These are phyloP conservation scores for Graphium colonna DNA, from an alignment of 2,888 invertebrate species.

Conservation along the genomic window DNA sequence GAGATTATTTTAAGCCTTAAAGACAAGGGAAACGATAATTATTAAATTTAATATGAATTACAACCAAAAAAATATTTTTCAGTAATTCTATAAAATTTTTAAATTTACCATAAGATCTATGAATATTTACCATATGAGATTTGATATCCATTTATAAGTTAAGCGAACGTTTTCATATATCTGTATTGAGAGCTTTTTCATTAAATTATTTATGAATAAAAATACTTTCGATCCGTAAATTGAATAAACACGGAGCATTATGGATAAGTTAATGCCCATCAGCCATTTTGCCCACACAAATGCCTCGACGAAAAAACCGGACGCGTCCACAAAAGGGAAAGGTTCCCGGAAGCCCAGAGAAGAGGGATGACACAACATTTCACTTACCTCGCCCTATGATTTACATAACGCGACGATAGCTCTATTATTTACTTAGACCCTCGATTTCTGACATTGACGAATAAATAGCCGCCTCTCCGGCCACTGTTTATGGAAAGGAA, in stretches of 20 bases:
- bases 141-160: no score
- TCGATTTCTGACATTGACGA: neutral
- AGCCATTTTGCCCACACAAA: conserved; percentile 1
- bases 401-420: conserved; percentile 4
- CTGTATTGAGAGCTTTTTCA: no score
- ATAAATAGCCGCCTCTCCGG: neutral
- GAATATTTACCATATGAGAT: no score
- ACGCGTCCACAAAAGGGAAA: neutral
- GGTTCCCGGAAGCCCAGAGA: neutral
- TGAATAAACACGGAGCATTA: neutral
- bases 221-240: neutral
- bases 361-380: conserved; percentile 10
- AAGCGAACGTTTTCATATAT: no score
- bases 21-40: no score
- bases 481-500: neutral
- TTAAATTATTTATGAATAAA: neutral
- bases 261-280: neutral
- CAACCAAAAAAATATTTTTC: no score
- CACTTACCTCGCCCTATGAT: conserved; percentile 3
- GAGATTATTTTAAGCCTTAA: no score
- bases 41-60: no score
- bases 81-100: no score
- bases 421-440: neutral
- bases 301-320: conserved; percentile 1
- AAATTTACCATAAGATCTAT: no score